A percentile compares a stretch with the other conserved stretches of the same genome.
phyloP scores from a whole-genome alignment of 2,113 vertebrate species.

The Hemiprocne comata region DNA sequence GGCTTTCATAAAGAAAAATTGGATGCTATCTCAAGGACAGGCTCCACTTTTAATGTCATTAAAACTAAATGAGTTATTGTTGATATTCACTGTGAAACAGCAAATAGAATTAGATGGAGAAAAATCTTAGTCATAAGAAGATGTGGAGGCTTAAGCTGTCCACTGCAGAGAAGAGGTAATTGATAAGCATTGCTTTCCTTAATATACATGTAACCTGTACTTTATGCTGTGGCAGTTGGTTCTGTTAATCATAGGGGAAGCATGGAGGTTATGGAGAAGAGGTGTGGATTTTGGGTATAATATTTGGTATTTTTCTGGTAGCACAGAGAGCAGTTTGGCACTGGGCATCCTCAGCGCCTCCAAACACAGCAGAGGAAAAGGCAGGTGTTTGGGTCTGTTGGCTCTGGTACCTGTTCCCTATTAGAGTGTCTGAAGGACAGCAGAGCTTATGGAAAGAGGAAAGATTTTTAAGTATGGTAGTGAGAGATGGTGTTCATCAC shows the following conservation, averaged over 20 bases:
- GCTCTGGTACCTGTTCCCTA: not conserved
- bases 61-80: conserved; percentile 69
- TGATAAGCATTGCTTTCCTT: conserved; percentile 12
- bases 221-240: not conserved
- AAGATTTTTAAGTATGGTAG: not conserved
- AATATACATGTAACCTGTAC: not conserved
- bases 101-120: conserved; percentile 47
- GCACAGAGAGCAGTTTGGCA: not conserved
- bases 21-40: conserved; percentile 71
- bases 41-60: conserved; percentile 65
- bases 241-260: not conserved
- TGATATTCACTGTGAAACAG: conserved; percentile 51
- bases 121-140: conserved; percentile 47
- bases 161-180: conserved; percentile 17
- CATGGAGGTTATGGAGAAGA: not conserved
- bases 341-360: not conserved
- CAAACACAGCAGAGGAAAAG: not conserved
- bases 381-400: accelerated
- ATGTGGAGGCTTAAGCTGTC: conserved; percentile 25
- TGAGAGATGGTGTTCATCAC: not conserved
- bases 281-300: not conserved
- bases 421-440: not conserved
- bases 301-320: not conserved
- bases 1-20: conserved; percentile 77
- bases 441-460: not conserved